Evolutionary conservation across 2,888 invertebrate species (phyloP).

Genomic region (Teleiodes luculella): DNA sequence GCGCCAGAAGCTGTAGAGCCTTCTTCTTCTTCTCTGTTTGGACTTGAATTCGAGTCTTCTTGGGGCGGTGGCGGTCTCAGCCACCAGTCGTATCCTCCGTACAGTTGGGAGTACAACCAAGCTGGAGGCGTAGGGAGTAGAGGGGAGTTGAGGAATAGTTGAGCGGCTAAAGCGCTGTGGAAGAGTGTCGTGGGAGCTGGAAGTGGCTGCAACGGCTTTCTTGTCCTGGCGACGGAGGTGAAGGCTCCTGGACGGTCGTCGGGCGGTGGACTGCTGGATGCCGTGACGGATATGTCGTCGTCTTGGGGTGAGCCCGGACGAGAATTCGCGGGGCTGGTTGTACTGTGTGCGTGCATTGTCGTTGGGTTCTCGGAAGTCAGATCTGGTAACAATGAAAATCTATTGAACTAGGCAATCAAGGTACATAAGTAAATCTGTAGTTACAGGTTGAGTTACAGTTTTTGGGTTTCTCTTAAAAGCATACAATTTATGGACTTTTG

Average conservation of each 20-base stretch:
- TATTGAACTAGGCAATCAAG: too few relatives aligned
- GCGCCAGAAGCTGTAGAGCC: constrained; percentile 53
- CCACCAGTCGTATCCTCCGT: constrained; percentile 86
- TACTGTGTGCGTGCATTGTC: constrained; percentile 82
- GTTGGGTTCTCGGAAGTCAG: constrained; percentile 62
- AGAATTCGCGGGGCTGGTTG: constrained; percentile 84
- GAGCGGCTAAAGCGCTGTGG: constrained; percentile 80
- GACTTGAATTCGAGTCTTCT: constrained; percentile 66
- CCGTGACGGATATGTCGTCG: constrained; percentile 82
- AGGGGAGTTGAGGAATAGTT: constrained; percentile 86
- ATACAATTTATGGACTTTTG: too few relatives aligned
- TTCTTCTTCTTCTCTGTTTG: constrained; percentile 66
- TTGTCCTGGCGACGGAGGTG: constrained; percentile 67
- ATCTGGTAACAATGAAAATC: constrained; percentile 38
- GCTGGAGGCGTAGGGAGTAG: constrained; percentile 86
- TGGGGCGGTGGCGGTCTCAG: constrained; percentile 68
- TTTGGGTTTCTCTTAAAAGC: too few relatives aligned
- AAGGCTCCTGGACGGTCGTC: constrained; percentile 77
- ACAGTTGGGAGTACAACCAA: constrained; percentile 88
- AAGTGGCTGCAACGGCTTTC: constrained; percentile 68
- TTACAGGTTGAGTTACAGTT: too few relatives aligned
- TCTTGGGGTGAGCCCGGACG: constrained; percentile 78
- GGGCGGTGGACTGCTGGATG: constrained; percentile 74
- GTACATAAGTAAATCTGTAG: too few relatives aligned
- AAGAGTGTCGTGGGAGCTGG: constrained; percentile 70